Evolutionary conservation across 2,888 invertebrate genomes (phyloP).

Genomic region (Ectemnius continuus): DNA sequence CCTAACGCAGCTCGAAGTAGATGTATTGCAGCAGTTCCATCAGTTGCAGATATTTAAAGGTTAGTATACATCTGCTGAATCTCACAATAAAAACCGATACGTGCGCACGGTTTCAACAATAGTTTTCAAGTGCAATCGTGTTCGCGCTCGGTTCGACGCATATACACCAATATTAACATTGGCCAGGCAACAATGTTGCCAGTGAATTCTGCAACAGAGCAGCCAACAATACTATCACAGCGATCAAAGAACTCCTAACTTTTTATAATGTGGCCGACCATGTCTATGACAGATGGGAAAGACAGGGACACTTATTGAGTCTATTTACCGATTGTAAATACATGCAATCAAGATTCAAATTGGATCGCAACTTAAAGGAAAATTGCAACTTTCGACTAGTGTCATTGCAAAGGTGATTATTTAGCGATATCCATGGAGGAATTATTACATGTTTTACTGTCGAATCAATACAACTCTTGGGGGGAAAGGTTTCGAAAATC

Average conservation of each 20-base stretch:
- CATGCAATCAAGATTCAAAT: not conserved
- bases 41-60: too few relatives aligned
- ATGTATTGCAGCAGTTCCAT: too few relatives aligned
- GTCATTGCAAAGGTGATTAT: slow-evolving; percentile 9
- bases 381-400: slow-evolving; percentile 3
- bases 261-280: not conserved
- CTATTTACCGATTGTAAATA: not conserved
- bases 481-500: slow-evolving; percentile 3
- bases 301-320: not conserved
- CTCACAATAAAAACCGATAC: too few relatives aligned
- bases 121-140: too few relatives aligned
- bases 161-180: too few relatives aligned
- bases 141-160: too few relatives aligned
- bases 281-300: not conserved
- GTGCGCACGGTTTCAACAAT: too few relatives aligned
- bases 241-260: not conserved
- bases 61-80: too few relatives aligned
- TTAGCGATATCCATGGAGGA: not conserved
- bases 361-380: slow-evolving; percentile 10
- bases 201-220: too few relatives aligned
- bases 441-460: not conserved
- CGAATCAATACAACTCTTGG: not conserved
- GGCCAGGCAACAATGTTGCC: too few relatives aligned
- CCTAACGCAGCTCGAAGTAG: too few relatives aligned
- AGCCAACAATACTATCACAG: too few relatives aligned